These are phyloP conservation scores for Hylia prasina DNA, from an alignment of 2,113 vertebrate genomes.

Conservation along the genomic window DNA sequence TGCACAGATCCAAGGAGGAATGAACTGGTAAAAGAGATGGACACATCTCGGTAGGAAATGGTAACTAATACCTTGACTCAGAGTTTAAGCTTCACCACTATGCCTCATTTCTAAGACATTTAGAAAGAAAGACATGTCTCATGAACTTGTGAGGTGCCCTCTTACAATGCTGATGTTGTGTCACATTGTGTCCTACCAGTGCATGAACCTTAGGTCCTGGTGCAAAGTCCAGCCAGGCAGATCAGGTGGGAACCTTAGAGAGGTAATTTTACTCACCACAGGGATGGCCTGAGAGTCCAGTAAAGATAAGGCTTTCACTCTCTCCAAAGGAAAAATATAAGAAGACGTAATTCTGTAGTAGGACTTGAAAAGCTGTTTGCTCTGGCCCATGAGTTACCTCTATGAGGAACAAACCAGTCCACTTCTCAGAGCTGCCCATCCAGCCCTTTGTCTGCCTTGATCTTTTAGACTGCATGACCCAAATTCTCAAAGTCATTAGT, in stretches of 20 bases:
- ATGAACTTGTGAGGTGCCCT: neutral
- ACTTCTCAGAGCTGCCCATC: neutral
- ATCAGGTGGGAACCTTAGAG: neutral
- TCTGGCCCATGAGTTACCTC: neutral
- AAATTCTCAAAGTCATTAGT: neutral
- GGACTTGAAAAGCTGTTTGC: neutral
- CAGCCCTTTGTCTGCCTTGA: neutral
- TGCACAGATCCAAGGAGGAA: neutral
- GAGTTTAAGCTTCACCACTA: neutral
- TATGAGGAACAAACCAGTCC: neutral
- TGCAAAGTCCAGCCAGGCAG: neutral
- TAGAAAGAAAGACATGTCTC: neutral
- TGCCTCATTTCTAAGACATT: neutral
- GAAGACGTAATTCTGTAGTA: rapidly evolving
- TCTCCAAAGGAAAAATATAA: neutral
- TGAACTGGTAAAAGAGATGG: neutral
- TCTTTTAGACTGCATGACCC: neutral
- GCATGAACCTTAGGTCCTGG: neutral
- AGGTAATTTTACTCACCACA: neutral
- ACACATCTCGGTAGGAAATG: neutral
- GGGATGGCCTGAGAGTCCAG: neutral
- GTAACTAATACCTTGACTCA: neutral
- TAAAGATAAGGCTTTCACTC: neutral
- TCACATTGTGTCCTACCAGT: neutral
- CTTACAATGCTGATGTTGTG: neutral